Evolutionary conservation across 2,888 invertebrate species (phyloP).

Genomic region (Cacoxenus indagator): DNA sequence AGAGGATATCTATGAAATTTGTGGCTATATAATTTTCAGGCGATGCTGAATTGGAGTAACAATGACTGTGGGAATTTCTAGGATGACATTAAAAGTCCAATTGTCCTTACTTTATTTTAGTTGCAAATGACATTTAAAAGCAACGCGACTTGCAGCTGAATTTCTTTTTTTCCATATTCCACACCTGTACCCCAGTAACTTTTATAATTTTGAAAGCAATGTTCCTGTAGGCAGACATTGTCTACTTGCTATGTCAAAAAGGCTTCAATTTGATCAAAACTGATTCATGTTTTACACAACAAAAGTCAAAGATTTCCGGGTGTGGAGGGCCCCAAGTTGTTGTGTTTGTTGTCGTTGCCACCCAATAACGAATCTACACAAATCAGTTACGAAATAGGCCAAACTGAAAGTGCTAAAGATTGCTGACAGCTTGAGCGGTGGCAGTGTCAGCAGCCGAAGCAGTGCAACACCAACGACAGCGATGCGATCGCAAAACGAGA

Average conservation of each 20-base stretch:
- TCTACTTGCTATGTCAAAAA: background rate
- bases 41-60: too few relatives aligned
- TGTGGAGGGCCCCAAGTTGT: background rate
- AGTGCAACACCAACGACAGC: background rate
- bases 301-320: background rate
- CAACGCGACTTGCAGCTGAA: too few relatives aligned
- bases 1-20: too few relatives aligned
- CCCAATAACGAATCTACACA: background rate
- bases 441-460: background rate
- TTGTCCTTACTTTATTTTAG: too few relatives aligned
- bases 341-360: background rate
- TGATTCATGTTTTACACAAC: background rate
- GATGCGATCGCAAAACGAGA: background rate
- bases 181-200: too few relatives aligned
- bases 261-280: too few relatives aligned
- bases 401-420: constrained; percentile 8
- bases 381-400: constrained; percentile 10
- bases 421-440: background rate
- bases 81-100: too few relatives aligned
- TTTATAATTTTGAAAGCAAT: too few relatives aligned
- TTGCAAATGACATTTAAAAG: too few relatives aligned
- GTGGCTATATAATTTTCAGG: too few relatives aligned
- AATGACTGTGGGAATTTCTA: too few relatives aligned
- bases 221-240: background rate
- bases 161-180: too few relatives aligned